Base-by-base conservation (phyloP, 1,140 invertebrate genomes). In the Vanessa atalanta region DNA sequence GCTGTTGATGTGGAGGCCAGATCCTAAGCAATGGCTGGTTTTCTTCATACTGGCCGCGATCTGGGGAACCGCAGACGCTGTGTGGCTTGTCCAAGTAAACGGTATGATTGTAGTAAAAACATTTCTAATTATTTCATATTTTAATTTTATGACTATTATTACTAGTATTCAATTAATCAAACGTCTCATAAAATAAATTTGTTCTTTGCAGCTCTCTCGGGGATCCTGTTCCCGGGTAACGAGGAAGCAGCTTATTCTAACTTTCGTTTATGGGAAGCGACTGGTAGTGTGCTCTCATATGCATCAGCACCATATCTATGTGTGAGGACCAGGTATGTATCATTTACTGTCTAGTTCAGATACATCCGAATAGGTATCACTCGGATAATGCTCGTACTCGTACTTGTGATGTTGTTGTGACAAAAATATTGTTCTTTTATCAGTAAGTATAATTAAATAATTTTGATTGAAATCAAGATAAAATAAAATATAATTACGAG, bases 1-100 rank as follows among this genome's bases (percentile, higher is more conserved):
- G 0, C 88, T 98, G 74, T 92, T 95, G 13, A 79, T 94, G 0
- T 99, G 98, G 97, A 94, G 94, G 69, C 97, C 98, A 0, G 93
- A 95, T 53, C 95, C 95, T 0, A 93, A 95, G 0, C 95, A 96
- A 67, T 95, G 95, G 70, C 55, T 94, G 0, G 93, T 97, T 11
- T 98, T 98, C 90, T 99, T 97, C 89, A 82, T 97, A 0, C 93
- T 99, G 60, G 96, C 97, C 0, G 97, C 96, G 12, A 91, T 98
- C 7, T 99, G 98, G 98, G 98, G 98, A 2, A 93, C 97, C 8
- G 96, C 96, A 61, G 98, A 99, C 86, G 97, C 97, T 0, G 95
- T 98, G 60, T 99, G 98, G 98, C 95, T 99, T 69, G 98, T 98
- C 1, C 97, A 99, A 93, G 96, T 99, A 60, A 98, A 99, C 87